These are phyloP conservation scores for Eudemis profundana DNA, from an alignment of 2,888 invertebrate genomes.

Conservation along the genomic window DNA sequence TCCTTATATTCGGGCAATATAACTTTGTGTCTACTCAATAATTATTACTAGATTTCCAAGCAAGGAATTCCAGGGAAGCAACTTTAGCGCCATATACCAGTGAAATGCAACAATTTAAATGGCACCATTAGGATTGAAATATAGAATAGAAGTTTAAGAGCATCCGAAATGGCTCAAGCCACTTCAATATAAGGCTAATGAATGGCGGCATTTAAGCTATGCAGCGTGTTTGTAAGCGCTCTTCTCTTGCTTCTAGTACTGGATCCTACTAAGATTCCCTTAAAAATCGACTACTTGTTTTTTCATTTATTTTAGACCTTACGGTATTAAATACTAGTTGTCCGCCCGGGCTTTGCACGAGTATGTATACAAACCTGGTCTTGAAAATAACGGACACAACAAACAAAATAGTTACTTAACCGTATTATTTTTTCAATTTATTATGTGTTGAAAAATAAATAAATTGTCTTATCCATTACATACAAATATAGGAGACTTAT, in stretches of 20 bases:
- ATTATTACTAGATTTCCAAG: background rate
- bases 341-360: no score
- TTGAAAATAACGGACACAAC: no score
- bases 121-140: constrained; percentile 13
- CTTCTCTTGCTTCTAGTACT: constrained; percentile 43
- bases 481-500: no score
- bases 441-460: no score
- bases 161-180: constrained; percentile 41
- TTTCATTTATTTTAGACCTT: background rate
- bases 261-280: constrained; percentile 35
- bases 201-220: constrained; percentile 51
- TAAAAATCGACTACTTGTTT: background rate
- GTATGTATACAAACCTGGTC: no score
- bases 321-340: no score
- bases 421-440: no score
- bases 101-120: background rate
- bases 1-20: no score
- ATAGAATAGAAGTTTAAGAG: background rate
- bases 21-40: no score
- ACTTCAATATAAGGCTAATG: constrained; percentile 57
- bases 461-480: no score
- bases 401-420: no score
- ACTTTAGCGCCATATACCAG: background rate
- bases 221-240: constrained; percentile 48
- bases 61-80: background rate